A percentile compares a stretch with the other conserved stretches of the same genome.
phyloP scores from a whole-genome alignment of 2,113 vertebrate genomes.

The Pluvianellus socialis region DNA sequence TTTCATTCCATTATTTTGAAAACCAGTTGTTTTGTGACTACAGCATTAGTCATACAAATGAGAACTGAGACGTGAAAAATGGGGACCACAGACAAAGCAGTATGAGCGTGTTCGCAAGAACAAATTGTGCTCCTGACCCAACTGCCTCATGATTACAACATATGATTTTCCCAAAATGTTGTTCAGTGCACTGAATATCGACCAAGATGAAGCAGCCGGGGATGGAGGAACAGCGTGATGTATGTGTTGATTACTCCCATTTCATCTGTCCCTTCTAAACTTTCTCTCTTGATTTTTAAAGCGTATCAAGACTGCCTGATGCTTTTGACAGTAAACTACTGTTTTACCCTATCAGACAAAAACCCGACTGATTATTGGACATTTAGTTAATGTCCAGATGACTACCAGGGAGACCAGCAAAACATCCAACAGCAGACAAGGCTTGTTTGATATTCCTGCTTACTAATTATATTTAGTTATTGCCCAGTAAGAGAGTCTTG shows the following conservation, averaged over 20 bases:
- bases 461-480: neutral
- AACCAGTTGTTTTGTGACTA: neutral
- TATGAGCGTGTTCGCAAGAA: neutral
- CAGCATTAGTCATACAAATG: neutral
- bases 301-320: neutral
- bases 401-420: neutral
- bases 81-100: neutral
- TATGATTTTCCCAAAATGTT: neutral
- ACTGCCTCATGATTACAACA: accelerated
- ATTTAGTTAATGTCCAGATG: neutral
- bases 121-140: neutral
- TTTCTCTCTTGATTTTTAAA: neutral
- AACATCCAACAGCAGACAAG: neutral
- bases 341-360: neutral
- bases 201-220: neutral
- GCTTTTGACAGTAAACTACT: neutral
- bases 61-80: neutral
- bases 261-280: neutral
- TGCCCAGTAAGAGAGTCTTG: neutral
- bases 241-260: neutral
- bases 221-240: neutral
- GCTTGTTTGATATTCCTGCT: neutral
- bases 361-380: neutral
- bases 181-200: accelerated
- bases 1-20: neutral